Evolutionary conservation across 1,140 invertebrate genomes (phyloP).

Genomic region (Aplysia californica): DNA sequence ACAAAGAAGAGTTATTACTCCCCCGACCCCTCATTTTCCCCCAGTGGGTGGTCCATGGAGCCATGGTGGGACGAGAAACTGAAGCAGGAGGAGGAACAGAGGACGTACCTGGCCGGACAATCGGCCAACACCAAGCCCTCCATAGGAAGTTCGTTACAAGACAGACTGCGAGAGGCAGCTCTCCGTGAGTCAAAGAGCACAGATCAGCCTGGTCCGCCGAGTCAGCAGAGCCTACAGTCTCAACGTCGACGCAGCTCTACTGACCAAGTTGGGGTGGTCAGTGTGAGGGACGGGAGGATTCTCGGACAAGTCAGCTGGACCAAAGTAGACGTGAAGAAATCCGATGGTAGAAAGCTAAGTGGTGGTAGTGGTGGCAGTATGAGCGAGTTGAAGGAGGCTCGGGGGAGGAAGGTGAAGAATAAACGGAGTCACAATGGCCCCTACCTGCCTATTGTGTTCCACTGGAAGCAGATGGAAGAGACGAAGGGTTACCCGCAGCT

Average conservation of each 20-base stretch:
- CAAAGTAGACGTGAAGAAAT: not conserved
- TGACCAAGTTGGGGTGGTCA: too few relatives aligned
- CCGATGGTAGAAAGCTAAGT: too few relatives aligned
- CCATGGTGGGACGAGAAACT: constrained; percentile 21
- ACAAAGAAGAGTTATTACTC: too few relatives aligned
- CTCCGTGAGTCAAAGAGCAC: too few relatives aligned
- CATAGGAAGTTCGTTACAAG: constrained; percentile 1
- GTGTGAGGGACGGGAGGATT: too few relatives aligned
- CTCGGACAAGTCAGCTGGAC: constrained; percentile 5
- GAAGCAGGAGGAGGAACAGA: not conserved
- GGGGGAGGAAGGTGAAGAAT: not conserved
- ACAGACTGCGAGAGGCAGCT: constrained; percentile 9
- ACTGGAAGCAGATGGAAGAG: constrained; percentile 18
- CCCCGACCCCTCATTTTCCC: too few relatives aligned
- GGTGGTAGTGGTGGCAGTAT: too few relatives aligned
- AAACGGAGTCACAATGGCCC: not conserved
- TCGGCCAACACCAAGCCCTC: not conserved
- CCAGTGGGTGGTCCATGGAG: constrained; percentile 18
- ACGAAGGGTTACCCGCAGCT: constrained; percentile 5
- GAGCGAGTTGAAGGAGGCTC: too few relatives aligned
- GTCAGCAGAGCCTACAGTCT: too few relatives aligned
- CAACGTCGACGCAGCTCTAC: too few relatives aligned
- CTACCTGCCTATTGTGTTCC: constrained; percentile 16
- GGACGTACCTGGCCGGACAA: not conserved
- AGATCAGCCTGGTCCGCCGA: too few relatives aligned